Evolutionary conservation across 2,888 invertebrate genomes (phyloP).

Genomic region (Pammene aurita): DNA sequence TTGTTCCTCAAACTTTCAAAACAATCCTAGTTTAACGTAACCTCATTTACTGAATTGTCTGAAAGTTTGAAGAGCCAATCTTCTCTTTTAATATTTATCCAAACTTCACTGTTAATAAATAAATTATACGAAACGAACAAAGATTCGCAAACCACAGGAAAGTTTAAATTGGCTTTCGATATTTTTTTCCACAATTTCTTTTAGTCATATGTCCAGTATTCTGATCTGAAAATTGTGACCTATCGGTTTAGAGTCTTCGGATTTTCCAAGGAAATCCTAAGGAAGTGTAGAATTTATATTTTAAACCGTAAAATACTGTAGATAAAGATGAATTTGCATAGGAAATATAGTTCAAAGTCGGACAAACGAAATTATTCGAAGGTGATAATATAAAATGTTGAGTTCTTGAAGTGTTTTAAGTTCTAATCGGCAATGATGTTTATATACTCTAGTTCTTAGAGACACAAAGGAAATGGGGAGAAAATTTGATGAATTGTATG

Average conservation of each 20-base stretch:
- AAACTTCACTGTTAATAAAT: constrained; percentile 33
- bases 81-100: constrained; percentile 22
- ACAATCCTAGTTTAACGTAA: neutral
- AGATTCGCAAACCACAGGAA: constrained; percentile 20
- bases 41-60: constrained; percentile 2
- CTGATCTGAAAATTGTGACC: neutral
- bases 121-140: constrained; percentile 33
- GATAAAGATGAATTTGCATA: constrained; percentile 7
- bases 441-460: too few relatives aligned
- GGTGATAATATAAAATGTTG: constrained; percentile 10
- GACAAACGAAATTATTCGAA: constrained; percentile 18
- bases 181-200: constrained; percentile 5
- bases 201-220: neutral
- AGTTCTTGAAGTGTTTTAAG: constrained; percentile 3
- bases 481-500: too few relatives aligned
- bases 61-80: constrained; percentile 4
- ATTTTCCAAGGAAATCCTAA: constrained; percentile 12
- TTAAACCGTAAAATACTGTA: neutral
- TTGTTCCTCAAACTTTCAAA: neutral
- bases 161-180: constrained; percentile 40
- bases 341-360: neutral
- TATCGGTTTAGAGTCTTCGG: neutral
- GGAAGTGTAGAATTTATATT: neutral
- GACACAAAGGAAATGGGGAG: neutral
- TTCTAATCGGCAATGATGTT: neutral